These are phyloP conservation scores for Dastarcus helophoroides DNA, from an alignment of 2,888 invertebrate species.

Conservation along the genomic window DNA sequence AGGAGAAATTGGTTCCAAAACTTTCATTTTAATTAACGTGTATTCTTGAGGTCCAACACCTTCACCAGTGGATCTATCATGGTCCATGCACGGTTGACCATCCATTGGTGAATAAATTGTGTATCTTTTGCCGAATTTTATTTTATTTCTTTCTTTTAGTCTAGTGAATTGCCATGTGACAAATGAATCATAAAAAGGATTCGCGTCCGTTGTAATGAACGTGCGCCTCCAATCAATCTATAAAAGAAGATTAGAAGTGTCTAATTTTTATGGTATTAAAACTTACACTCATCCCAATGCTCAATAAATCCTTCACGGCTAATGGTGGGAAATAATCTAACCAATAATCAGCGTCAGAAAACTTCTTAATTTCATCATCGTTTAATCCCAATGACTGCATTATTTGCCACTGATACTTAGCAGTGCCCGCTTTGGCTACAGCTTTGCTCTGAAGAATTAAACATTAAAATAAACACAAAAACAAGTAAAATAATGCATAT, in stretches of 20 bases:
- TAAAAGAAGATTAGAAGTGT: constrained; percentile 14
- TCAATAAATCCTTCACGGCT: constrained; percentile 73
- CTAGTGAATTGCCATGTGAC: constrained; percentile 92
- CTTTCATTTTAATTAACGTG: constrained; percentile 87
- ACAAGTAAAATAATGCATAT: too few relatives aligned
- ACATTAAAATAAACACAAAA: too few relatives aligned
- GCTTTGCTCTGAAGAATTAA: constrained; percentile 72
- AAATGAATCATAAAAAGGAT: constrained; percentile 96
- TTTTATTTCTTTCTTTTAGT: constrained; percentile 74
- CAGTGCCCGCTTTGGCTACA: constrained; percentile 75
- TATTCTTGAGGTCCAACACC: constrained; percentile 98
- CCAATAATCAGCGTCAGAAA: constrained; percentile 88
- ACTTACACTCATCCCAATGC: constrained; percentile 82
- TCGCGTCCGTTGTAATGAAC: constrained; percentile 97
- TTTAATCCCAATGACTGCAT: constrained; percentile 86
- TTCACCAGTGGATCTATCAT: constrained; percentile 91
- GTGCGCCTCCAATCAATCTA: constrained; percentile 95
- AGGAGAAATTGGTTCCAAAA: constrained; percentile 60
- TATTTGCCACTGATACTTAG: constrained; percentile 98
- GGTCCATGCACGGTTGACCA: constrained; percentile 99
- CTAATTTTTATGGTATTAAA: neutral
- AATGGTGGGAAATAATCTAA: constrained; percentile 93
- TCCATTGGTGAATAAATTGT: constrained; percentile 95
- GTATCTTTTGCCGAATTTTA: constrained; percentile 94
- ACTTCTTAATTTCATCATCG: constrained; percentile 86